Percentiles rank a stretch among this genome's conserved stretches.
These are phyloP conservation scores for Vanessa atalanta DNA, from an alignment of 1,140 invertebrate species.

Conservation along the genomic window DNA sequence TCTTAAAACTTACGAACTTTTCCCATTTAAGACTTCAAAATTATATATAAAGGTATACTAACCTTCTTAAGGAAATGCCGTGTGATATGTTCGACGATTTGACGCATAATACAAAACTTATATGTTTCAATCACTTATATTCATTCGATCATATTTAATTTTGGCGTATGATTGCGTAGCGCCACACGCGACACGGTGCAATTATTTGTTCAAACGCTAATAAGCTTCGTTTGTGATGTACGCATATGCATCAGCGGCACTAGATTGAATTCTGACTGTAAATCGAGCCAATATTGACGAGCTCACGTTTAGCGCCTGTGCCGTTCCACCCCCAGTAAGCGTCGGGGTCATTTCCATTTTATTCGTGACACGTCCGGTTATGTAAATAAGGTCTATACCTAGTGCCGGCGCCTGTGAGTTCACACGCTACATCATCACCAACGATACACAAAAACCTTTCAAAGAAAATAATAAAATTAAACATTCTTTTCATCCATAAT, in stretches of 20 bases:
- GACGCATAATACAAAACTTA: not conserved
- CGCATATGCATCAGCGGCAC: not conserved
- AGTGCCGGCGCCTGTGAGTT: conserved; percentile 37
- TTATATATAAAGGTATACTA: too few species aligned
- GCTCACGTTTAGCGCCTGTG: conserved; percentile 34
- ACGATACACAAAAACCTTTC: not conserved
- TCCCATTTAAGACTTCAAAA: too few species aligned
- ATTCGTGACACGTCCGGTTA: conserved; percentile 73
- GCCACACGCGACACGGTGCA: conserved; percentile 10
- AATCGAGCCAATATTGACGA: conserved; percentile 61
- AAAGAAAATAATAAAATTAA: not conserved
- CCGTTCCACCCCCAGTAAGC: conserved; percentile 21
- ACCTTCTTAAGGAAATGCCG: too few species aligned
- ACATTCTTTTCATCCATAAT: not conserved
- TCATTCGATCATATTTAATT: not conserved
- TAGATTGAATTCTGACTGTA: conserved; percentile 53
- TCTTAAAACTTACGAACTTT: not conserved
- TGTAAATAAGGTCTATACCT: conserved; percentile 61
- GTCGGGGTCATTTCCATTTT: conserved; percentile 71
- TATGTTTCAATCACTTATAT: not conserved
- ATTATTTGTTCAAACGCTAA: conserved; percentile 23
- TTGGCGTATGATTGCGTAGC: not conserved
- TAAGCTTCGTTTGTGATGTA: conserved; percentile 24
- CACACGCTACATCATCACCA: conserved; percentile 30
- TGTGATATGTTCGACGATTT: not conserved